Conservation (phyloP, 2,797 vertebrate species). For the Gorsachius magnificus region DNA sequence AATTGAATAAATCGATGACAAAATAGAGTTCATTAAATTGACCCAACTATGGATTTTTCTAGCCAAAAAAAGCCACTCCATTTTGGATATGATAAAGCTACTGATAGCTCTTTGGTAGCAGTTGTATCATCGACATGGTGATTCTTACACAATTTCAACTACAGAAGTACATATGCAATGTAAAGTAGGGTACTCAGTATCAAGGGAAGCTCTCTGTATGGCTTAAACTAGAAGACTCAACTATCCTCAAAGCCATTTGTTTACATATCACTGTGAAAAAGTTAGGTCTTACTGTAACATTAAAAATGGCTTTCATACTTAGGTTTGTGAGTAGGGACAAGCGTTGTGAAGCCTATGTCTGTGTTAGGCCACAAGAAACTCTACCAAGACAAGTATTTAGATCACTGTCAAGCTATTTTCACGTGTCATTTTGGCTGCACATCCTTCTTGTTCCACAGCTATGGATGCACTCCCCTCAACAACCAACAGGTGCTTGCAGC, state of each 20-base stretch:
- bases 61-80: not conserved
- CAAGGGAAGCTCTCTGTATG: not conserved
- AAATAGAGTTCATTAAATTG: not conserved
- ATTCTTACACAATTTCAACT: not conserved
- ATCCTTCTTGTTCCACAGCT: not conserved
- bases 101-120: not conserved
- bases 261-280: not conserved
- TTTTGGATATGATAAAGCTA: not conserved
- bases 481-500: not conserved
- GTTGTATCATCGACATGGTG: not conserved
- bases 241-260: not conserved
- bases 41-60: not conserved
- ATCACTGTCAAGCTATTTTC: not conserved
- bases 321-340: not conserved
- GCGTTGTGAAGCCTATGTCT: not conserved
- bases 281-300: not conserved
- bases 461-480: not conserved
- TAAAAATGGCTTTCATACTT: not conserved
- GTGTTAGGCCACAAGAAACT: not conserved
- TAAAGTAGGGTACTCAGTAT: not conserved
- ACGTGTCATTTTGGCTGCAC: not conserved
- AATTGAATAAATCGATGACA: not conserved
- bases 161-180: not conserved
- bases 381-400: not conserved
- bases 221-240: not conserved